Evolutionary conservation across 2,888 invertebrate genomes (phyloP), one percentile per base, ranked within the genome.

Genomic region (Acanthacorydalis orientalis): DNA sequence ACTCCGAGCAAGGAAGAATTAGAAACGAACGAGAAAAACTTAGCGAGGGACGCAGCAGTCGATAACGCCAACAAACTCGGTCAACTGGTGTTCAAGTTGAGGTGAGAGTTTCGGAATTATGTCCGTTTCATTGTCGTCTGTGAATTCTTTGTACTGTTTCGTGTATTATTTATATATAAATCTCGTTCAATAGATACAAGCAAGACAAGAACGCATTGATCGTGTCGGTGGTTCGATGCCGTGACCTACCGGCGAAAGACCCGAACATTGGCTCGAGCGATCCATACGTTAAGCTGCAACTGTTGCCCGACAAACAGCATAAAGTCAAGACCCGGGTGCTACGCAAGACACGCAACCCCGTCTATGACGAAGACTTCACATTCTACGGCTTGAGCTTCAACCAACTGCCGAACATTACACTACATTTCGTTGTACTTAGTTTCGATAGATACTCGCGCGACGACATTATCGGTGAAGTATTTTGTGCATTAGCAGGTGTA

Each of bases 291-390:
- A 98, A 98, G 67, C 76, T 98, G 48, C 97, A 96, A 64, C 74
- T 98, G 37, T 70, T 98, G 54, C 98, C 98, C 0, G 97, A 97
- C 60, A 96, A 96, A 65, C 91, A 92, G 62, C 95, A 96, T 64
- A 92, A 93, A 66, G 95, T 93, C 48, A 96, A 95, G 69, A 95
- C 95, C 51, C 75, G 96, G 49, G 96, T 98, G 8, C 79, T 97
- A 37, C 80, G 96, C 54, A 95, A 96, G 64, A 96, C 97, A 42
- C 77, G 89, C 47, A 90, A 91, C 68, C 98, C 98, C 0, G 84
- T 91, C 1, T 98, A 96, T 67, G 96, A 98, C 60, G 98, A 98
- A 68, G 96, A 96, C 65, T 98, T 98, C 65, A 97, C 96, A 1
- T 97, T 98, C 75, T 98, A 95, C 63, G 96, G 96, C 48, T 78